Conservation (phyloP, 2,888 invertebrate species). For the Troides aeacus region DNA sequence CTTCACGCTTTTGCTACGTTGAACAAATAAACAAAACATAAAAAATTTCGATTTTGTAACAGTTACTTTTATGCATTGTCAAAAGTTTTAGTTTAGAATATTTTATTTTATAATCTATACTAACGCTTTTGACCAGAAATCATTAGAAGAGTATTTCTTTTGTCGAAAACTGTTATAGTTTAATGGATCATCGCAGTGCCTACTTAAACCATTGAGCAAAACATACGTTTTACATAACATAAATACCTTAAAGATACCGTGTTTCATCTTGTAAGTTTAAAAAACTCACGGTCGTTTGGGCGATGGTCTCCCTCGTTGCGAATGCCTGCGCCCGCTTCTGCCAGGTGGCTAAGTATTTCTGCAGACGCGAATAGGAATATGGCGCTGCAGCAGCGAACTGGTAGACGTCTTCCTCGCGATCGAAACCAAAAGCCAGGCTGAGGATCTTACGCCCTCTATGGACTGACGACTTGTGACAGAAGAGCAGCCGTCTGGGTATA, state of each 20-base stretch:
- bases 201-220: too few relatives aligned
- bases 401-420: constrained; percentile 95
- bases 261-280: neutral
- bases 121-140: too few relatives aligned
- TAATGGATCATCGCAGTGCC: too few relatives aligned
- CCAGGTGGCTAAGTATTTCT: constrained; percentile 88
- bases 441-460: constrained; percentile 96
- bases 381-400: constrained; percentile 97
- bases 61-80: neutral
- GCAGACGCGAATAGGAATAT: constrained; percentile 95
- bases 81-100: neutral
- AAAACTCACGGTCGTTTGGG: constrained; percentile 81
- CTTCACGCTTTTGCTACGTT: constrained; percentile 92
- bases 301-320: constrained; percentile 86
- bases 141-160: too few relatives aligned
- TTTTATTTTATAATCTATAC: too few relatives aligned
- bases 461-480: constrained; percentile 93
- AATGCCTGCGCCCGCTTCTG: constrained; percentile 82
- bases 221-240: too few relatives aligned
- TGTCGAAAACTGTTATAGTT: too few relatives aligned
- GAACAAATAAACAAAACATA: neutral
- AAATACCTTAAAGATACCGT: too few relatives aligned
- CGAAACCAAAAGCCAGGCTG: constrained; percentile 96
- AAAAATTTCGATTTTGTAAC: neutral
- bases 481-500: constrained; percentile 89